Conservation (phyloP, 2,113 vertebrate species). For the Cisticola juncidis region DNA sequence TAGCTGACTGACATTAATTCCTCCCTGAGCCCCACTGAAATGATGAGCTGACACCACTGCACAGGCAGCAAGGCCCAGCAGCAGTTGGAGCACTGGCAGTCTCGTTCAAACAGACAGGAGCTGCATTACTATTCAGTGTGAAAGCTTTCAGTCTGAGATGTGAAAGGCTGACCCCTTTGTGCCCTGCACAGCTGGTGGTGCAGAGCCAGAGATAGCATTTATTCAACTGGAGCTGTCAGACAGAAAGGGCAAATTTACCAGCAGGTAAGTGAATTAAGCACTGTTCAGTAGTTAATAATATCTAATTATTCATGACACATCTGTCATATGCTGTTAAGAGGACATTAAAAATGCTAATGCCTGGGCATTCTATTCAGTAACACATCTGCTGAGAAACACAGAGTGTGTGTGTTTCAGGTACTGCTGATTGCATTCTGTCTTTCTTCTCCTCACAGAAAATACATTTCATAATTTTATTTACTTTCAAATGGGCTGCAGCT, state of each 20-base stretch:
- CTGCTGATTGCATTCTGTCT: neutral
- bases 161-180: slow-evolving; percentile 31
- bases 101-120: rapidly evolving
- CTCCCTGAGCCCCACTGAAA: neutral
- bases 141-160: neutral
- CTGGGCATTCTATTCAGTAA: neutral
- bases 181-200: neutral
- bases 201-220: slow-evolving; percentile 15
- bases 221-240: slow-evolving; percentile 50
- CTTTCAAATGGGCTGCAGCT: neutral
- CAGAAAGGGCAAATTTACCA: slow-evolving; percentile 15
- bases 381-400: neutral
- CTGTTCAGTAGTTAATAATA: slow-evolving; percentile 47
- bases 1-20: neutral
- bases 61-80: neutral
- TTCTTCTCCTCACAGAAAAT: neutral
- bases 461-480: neutral
- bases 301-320: slow-evolving; percentile 56
- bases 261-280: slow-evolving; percentile 56
- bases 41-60: too few relatives aligned
- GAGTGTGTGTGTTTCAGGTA: neutral
- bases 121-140: neutral
- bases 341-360: slow-evolving; percentile 40
- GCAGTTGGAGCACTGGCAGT: neutral
- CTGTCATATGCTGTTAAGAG: slow-evolving; percentile 28